Evolutionary conservation across 2,797 vertebrate genomes (phyloP).

Genomic region (Neopelma chrysocephalum): DNA sequence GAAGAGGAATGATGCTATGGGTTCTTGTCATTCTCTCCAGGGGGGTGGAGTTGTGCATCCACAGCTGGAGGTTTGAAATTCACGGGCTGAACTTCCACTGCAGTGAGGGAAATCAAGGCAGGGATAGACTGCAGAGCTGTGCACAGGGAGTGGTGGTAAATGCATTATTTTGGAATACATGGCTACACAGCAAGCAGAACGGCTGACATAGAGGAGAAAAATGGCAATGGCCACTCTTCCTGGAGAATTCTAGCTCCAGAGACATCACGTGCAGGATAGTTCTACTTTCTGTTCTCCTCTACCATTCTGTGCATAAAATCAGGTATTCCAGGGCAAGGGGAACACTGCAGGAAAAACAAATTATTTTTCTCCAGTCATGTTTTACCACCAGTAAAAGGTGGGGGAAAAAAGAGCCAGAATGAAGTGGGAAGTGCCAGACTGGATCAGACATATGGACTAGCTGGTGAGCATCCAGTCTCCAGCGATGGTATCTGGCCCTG

Average conservation of each 20-base stretch:
- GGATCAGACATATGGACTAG: neutral
- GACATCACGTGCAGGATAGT: neutral
- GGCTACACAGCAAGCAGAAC: neutral
- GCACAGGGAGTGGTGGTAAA: neutral
- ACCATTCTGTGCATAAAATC: neutral
- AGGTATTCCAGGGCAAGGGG: neutral
- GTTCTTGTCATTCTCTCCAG: neutral
- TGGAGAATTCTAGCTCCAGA: neutral
- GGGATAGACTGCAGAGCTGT: fast-evolving
- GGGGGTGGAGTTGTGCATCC: fast-evolving
- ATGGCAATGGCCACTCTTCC: neutral
- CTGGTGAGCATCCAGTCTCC: neutral
- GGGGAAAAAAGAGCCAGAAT: fast-evolving
- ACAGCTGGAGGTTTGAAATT: neutral
- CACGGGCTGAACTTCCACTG: neutral
- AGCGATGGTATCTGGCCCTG: neutral
- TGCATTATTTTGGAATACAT: neutral
- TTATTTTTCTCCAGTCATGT: neutral
- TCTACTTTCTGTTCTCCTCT: neutral
- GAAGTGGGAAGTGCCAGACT: neutral
- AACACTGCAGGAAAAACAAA: neutral
- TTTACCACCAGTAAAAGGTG: fast-evolving
- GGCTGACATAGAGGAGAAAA: neutral
- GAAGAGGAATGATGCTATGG: neutral
- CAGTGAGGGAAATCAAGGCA: neutral